Conservation (phyloP, 2,797 vertebrate genomes). For the Enteromius afrohamiltoni region DNA sequence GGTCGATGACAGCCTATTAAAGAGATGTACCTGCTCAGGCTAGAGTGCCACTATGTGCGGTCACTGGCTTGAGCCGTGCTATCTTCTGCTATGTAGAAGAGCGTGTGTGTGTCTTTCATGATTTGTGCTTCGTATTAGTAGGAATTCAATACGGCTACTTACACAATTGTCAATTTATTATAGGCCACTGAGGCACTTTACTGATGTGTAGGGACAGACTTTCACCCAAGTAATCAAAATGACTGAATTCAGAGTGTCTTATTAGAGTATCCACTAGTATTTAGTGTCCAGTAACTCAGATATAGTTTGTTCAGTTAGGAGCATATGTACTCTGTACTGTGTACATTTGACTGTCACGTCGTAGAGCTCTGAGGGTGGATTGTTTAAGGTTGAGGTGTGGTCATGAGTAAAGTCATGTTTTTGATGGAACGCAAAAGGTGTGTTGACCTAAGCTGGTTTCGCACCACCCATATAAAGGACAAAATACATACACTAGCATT, state of each 20-base stretch:
- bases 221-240: background rate
- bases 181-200: slow-evolving; percentile 24
- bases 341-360: slow-evolving; percentile 8
- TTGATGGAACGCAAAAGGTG: slow-evolving; percentile 7
- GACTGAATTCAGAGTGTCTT: background rate
- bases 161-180: slow-evolving; percentile 13
- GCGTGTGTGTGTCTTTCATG: background rate
- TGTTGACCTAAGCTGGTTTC: background rate
- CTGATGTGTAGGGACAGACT: slow-evolving; percentile 4
- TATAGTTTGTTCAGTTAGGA: background rate
- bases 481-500: background rate
- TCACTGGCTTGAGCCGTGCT: slow-evolving; percentile 10
- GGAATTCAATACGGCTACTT: slow-evolving; percentile 25
- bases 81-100: slow-evolving; percentile 4
- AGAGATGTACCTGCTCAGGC: slow-evolving; percentile 51
- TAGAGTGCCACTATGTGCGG: slow-evolving; percentile 36
- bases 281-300: background rate
- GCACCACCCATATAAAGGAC: background rate
- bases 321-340: background rate
- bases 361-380: background rate
- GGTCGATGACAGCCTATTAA: slow-evolving; percentile 58
- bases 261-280: background rate
- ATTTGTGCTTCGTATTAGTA: slow-evolving; percentile 24
- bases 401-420: background rate
- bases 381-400: slow-evolving; percentile 33